Evolutionary conservation across 2,797 vertebrate genomes (phyloP), one percentile per base, ranked within the genome.

Genomic region (Taeniopygia guttata): DNA sequence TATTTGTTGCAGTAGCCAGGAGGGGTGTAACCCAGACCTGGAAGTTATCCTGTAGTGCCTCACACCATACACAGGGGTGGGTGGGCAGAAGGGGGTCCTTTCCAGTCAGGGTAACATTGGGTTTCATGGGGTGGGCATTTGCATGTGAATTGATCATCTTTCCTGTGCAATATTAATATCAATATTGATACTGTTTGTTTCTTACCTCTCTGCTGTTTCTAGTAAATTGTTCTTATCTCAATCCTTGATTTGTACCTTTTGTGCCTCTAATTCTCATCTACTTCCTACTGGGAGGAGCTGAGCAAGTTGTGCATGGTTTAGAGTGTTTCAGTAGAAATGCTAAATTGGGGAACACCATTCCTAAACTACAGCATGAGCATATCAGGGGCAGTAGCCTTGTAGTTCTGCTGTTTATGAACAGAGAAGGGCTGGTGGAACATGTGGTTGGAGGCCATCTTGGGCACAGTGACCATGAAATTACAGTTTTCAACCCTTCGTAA

Each of bases 31-130:
- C 27, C 22, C 15, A 42, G 32, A 15, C 10, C 15, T 2, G 1
- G 21, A 26, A 5, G 13, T 29, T 38, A 2, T 5, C 38, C 45
- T 67, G 13, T 19, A 7, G 5, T 10, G 5, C 23, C 18, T 45
- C n/a, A 7, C 45, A 27, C 11, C 22, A 4, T 2, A 5, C 11
- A 6, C 27, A 11, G 42, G 6, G 7, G 1, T 5, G 5, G 9
- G 32, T 19, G 18, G 27, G 22, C 2, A 4, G 23, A 16, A 16
- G 10, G 27, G 32, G 4, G 2, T 58, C 32, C 11, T 18, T 45
- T 15, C 32, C 18, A 18, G 8, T 9, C 32, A 8, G 12, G 10
- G 12, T 58, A 36, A 27, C 10, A 4, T 4, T 0, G 0, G 19
- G 8, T 67, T 51, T 43, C 23, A 8, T 1, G 0, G 9, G 22